These are phyloP conservation scores for Endomychus coccineus DNA, from an alignment of 2,888 invertebrate species.

Conservation along the genomic window DNA sequence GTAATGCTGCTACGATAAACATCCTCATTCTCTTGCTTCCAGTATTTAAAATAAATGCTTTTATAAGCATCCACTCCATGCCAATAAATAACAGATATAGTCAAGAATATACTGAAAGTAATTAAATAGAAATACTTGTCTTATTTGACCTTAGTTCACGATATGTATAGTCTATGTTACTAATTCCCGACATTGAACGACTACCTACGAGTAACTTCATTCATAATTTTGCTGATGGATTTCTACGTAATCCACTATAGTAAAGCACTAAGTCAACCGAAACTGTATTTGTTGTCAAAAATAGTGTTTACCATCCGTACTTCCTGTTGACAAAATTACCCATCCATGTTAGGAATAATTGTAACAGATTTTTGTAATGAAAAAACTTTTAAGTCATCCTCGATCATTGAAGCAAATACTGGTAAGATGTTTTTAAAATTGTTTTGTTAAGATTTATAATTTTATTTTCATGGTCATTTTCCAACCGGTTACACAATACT, in stretches of 20 bases:
- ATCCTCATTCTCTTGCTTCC: too few relatives aligned
- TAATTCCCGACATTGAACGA: too few relatives aligned
- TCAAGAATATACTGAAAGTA: too few relatives aligned
- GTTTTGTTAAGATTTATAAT: background rate
- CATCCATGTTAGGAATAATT: background rate
- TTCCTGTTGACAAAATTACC: conserved; percentile 22
- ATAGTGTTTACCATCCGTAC: conserved; percentile 25
- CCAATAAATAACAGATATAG: too few relatives aligned
- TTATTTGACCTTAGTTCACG: conserved; percentile 16
- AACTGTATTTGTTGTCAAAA: conserved; percentile 19
- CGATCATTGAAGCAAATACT: background rate
- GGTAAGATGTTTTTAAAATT: background rate
- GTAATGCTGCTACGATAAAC: too few relatives aligned
- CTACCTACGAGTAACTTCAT: conserved; percentile 4
- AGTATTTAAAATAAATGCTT: too few relatives aligned
- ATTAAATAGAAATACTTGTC: conserved; percentile 15
- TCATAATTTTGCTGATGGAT: conserved; percentile 7
- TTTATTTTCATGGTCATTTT: too few relatives aligned
- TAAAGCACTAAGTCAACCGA: background rate
- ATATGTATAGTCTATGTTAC: conserved; percentile 22
- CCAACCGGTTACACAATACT: too few relatives aligned
- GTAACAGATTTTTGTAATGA: background rate
- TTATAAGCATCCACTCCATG: too few relatives aligned
- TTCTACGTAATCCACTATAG: background rate
- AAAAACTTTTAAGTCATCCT: background rate